phyloP scores from a whole-genome alignment of 2,113 vertebrate genomes.

The Phaethornis superciliosus region DNA sequence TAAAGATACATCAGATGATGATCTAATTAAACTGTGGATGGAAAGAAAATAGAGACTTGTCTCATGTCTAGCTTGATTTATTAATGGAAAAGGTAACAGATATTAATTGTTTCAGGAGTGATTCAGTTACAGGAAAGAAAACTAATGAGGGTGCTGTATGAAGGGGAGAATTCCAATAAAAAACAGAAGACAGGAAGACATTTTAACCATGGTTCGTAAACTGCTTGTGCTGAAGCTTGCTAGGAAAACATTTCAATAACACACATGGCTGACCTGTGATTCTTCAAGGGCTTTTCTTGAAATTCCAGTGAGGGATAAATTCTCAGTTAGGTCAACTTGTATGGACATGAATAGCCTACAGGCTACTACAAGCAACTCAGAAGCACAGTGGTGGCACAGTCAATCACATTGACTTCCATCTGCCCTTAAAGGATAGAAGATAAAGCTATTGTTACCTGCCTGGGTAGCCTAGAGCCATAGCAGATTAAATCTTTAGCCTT shows the following conservation, averaged over 20 bases:
- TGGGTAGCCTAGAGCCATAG: conserved; percentile 13
- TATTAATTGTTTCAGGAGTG: conserved; percentile 48
- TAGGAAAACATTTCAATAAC: conserved; percentile 45
- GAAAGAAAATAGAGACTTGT: conserved; percentile 63
- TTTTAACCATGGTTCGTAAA: conserved; percentile 34
- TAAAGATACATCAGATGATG: conserved; percentile 16
- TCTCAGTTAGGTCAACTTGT: conserved; percentile 46
- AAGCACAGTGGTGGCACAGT: conserved; percentile 31
- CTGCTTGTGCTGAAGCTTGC: background rate
- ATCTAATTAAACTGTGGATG: conserved; percentile 49
- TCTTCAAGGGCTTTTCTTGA: conserved; percentile 50
- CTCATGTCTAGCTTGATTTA: conserved; percentile 47
- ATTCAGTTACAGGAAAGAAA: conserved; percentile 48
- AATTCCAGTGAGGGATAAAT: conserved; percentile 28
- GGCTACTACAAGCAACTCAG: conserved; percentile 10
- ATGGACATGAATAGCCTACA: conserved; percentile 26
- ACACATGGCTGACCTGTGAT: conserved; percentile 54
- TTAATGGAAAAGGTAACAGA: conserved; percentile 2
- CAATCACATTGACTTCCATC: conserved; percentile 44
- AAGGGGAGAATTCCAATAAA: conserved; percentile 17
- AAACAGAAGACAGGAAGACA: conserved; percentile 34
- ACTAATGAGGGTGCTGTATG: background rate
- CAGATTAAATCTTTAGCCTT: conserved; percentile 44
- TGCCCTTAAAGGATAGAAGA: conserved; percentile 35
- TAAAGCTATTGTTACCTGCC: conserved; percentile 60